phyloP scores from a whole-genome alignment of 2,888 invertebrate genomes.

The Synanthedon formicaeformis region DNA sequence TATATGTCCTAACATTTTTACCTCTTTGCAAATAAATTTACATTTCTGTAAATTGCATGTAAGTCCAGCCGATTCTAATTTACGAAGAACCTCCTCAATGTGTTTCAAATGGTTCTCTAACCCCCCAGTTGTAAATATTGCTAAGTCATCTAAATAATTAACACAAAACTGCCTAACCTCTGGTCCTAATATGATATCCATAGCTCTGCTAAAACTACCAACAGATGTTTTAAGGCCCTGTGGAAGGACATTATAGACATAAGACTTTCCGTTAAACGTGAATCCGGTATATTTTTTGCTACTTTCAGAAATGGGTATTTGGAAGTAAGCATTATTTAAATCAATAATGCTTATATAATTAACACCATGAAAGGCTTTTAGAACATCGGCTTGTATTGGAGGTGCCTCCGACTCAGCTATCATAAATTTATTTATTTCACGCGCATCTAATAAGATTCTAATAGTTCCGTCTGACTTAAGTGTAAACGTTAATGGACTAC shows the following conservation, averaged over 20 bases:
- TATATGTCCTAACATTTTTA: no score
- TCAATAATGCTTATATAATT: no score
- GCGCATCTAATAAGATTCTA: slow-evolving; percentile 7
- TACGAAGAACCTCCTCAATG: slow-evolving; percentile 2
- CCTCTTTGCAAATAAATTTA: no score
- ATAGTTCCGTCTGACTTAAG: slow-evolving; percentile 2
- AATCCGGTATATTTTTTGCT: slow-evolving; percentile 9
- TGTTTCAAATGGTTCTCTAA: no score
- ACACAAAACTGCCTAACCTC: no score
- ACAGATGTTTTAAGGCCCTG: no score
- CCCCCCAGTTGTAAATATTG: no score
- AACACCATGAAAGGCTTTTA: no score
- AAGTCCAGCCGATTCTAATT: no score
- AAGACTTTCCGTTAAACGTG: slow-evolving; percentile 7
- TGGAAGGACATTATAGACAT: slow-evolving; percentile 8
- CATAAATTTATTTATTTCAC: slow-evolving; percentile 7
- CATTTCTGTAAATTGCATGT: no score
- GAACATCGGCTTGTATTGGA: slow-evolving; percentile 1
- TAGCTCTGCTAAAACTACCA: slow-evolving; percentile 15
- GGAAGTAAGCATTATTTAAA: no score
- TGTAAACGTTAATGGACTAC: slow-evolving; percentile 13
- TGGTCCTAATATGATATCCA: slow-evolving; percentile 14
- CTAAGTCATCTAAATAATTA: no score
- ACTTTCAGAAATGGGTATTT: slow-evolving; percentile 6
- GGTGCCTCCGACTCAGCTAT: slow-evolving; percentile 7